Evolutionary conservation across 2,797 vertebrate genomes (phyloP), one percentile per base, ranked within the genome.

Genomic region (Chloroceryle amazona): DNA sequence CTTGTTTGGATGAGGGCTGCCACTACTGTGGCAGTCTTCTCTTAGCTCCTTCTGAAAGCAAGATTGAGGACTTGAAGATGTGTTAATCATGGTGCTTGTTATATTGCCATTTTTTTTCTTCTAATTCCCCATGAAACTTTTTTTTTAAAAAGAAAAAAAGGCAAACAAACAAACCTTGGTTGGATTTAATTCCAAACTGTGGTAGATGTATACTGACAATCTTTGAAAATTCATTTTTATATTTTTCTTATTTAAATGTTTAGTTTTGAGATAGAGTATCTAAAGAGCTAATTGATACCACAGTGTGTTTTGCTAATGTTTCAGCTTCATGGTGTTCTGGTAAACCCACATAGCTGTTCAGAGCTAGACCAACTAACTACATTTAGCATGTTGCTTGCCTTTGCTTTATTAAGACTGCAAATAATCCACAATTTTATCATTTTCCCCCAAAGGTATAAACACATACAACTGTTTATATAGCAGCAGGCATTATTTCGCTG

Each of bases 401-500:
- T 51, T 51, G 49, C 15, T 51, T 51, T 51, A 51, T 51, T 51
- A 51, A 51, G 49, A 51, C 49, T 51, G 26, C 73, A 96, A 93
- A 89, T 90, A 92, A 95, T 92, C 44, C 89, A 61, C 86, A 96
- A 71, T 91, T 42, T 71, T 94, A 41, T 74, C 35, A 75, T 94
- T 89, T 80, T n/a, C 75, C 80, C 82, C 80, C 39, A 13, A 78
- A 97, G 90, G 51, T 90, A 94, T 83, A 96, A 95, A 83, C 94
- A 94, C 89, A 39, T n/a, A 62, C 73, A 96, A 74, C 57, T 95
- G 84, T 97, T 67, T 92, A 49, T 82, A 28, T 86, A 91, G 94
- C 92, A 97, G 81, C 93, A 95, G 89, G 92, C 93, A 54, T 92
- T 92, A 93, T 96, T 97, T 94, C 89, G 67, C 46, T 62, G 92